phyloP scores from a whole-genome alignment of 1,140 invertebrate genomes.

The Archivesica marissinica region DNA sequence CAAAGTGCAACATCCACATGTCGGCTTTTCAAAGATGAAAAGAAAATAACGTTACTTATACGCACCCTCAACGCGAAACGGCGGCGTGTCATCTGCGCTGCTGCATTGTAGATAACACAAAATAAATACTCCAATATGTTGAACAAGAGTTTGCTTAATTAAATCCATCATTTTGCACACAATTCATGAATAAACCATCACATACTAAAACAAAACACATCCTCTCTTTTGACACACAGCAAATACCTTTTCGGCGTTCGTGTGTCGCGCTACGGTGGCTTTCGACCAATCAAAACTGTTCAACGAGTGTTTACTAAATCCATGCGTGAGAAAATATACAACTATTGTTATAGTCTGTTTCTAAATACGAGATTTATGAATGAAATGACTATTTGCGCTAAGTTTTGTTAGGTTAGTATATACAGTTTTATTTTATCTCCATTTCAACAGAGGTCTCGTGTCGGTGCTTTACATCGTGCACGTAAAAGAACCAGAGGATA shows the following conservation, averaged over 20 bases:
- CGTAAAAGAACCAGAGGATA: too few species aligned
- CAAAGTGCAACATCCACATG: too few species aligned
- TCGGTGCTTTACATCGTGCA: too few species aligned
- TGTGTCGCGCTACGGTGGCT: slow-evolving; percentile 21
- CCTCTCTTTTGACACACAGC: background rate
- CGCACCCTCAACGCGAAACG: background rate
- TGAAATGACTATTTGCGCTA: background rate
- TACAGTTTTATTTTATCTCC: too few species aligned
- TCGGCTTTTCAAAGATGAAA: too few species aligned
- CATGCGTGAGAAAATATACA: background rate
- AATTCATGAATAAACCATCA: background rate
- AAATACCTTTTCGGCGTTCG: background rate
- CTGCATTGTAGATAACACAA: background rate
- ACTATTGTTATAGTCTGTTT: background rate
- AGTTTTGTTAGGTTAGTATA: background rate
- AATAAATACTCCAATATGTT: background rate
- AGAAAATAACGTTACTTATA: too few species aligned
- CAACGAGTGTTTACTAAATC: background rate
- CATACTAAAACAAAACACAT: background rate
- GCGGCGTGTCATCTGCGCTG: background rate
- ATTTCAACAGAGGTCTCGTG: too few species aligned
- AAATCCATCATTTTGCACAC: background rate
- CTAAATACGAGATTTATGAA: slow-evolving; percentile 10
- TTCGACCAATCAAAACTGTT: background rate
- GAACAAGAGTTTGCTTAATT: background rate